These are phyloP conservation scores for Brassicogethes aeneus DNA, from an alignment of 2,888 invertebrate species.

Conservation along the genomic window DNA sequence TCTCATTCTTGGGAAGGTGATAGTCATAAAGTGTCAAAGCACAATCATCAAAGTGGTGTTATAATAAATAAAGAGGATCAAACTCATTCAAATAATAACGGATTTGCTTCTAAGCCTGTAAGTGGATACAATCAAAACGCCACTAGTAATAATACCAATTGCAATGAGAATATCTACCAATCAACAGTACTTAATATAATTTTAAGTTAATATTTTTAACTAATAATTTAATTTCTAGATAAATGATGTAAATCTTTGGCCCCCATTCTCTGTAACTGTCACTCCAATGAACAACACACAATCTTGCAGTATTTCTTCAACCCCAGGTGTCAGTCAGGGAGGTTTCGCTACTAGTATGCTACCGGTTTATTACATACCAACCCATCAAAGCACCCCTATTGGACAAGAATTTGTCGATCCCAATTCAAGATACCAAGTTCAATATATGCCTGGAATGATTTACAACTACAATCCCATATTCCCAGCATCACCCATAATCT, in stretches of 20 bases:
- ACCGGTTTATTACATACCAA: constrained; percentile 52
- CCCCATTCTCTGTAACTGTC: constrained; percentile 49
- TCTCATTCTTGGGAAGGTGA: constrained; percentile 54
- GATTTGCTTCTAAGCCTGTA: constrained; percentile 9
- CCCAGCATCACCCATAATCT: constrained; percentile 50
- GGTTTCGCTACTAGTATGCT: constrained; percentile 40
- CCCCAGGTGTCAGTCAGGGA: constrained; percentile 16
- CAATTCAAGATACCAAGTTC: constrained; percentile 40
- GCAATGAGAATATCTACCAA: constrained; percentile 20
- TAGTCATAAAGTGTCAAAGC: constrained; percentile 47
- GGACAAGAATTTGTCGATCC: constrained; percentile 13
- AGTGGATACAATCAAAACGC: constrained; percentile 12
- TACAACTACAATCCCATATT: constrained; percentile 49
- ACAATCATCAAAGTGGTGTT: constrained; percentile 38
- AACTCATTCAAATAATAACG: constrained; percentile 1
- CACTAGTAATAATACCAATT: constrained; percentile 1
- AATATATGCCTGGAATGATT: constrained; percentile 54
- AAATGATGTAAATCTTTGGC: constrained; percentile 49
- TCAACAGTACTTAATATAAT: constrained; percentile 21
- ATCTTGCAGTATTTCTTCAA: constrained; percentile 27
- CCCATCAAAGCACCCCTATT: constrained; percentile 23
- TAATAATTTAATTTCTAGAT: constrained; percentile 21
- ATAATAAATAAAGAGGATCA: constrained; percentile 16
- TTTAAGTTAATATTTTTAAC: constrained; percentile 1
- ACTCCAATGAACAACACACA: constrained; percentile 35